Conservation (phyloP, 2,113 vertebrate genomes). For the Mormyrus iriodes region DNA sequence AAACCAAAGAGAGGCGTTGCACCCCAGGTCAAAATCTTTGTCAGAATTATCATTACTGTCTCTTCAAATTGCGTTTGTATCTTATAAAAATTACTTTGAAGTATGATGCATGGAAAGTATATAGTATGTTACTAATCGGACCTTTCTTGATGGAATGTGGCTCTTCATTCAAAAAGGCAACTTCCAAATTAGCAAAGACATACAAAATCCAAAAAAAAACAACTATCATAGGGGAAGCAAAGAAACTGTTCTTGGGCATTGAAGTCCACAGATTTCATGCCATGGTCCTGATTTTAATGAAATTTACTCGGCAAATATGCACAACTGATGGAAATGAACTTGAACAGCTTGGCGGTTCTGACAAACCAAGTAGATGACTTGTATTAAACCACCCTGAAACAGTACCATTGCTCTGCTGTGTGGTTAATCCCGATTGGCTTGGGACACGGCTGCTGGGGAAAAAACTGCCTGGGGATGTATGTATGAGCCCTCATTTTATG, state of each 20-base stretch:
- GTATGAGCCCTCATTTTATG: constrained; percentile 37
- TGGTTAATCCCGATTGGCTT: constrained; percentile 2
- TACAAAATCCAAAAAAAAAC: not conserved
- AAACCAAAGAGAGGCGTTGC: constrained; percentile 40
- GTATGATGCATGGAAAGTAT: constrained; percentile 5
- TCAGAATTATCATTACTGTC: constrained; percentile 30
- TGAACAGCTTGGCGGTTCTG: constrained; percentile 33
- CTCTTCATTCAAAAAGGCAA: constrained; percentile 7
- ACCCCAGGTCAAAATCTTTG: constrained; percentile 32
- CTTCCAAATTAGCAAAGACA: not conserved
- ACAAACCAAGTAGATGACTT: constrained; percentile 35
- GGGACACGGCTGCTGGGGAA: constrained; percentile 19
- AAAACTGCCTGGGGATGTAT: constrained; percentile 30
- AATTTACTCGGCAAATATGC: constrained; percentile 5
- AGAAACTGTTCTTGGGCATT: not conserved
- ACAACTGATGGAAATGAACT: not conserved
- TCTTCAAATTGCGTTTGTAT: constrained; percentile 10
- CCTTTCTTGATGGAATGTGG: not conserved
- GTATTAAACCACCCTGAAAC: constrained; percentile 47
- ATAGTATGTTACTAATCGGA: constrained; percentile 15
- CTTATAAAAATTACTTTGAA: not conserved
- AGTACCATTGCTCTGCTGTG: not conserved
- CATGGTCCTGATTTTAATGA: not conserved
- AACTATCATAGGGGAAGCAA: constrained; percentile 3
- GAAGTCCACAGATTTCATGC: not conserved